Conservation (phyloP, 2,888 invertebrate genomes). For the Xestobium rufovillosum region DNA sequence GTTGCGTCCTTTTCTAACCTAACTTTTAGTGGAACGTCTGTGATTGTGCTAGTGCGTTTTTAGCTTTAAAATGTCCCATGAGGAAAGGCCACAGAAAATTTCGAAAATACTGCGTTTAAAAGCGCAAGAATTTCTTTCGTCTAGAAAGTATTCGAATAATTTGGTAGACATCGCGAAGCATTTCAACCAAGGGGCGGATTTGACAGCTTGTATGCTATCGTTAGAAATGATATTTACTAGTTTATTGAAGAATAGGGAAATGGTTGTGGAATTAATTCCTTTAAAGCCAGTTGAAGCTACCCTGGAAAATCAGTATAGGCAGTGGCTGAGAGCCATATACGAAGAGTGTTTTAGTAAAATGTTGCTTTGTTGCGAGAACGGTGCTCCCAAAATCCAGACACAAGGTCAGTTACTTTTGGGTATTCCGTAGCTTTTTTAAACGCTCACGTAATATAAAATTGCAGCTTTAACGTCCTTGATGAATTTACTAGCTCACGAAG, state of each 20-base stretch:
- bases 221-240: conserved; percentile 66
- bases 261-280: conserved; percentile 54
- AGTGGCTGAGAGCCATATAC: conserved; percentile 65
- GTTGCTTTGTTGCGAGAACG: conserved; percentile 48
- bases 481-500: conserved; percentile 66
- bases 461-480: conserved; percentile 62
- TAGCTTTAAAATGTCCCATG: conserved; percentile 30
- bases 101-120: conserved; percentile 59
- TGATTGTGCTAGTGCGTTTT: not conserved
- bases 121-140: conserved; percentile 63
- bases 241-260: conserved; percentile 57
- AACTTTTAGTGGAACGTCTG: conserved; percentile 6
- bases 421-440: not conserved
- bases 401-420: conserved; percentile 31
- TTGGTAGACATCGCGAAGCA: conserved; percentile 60
- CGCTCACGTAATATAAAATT: conserved; percentile 19
- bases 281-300: conserved; percentile 51
- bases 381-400: conserved; percentile 36
- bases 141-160: conserved; percentile 56
- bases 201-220: conserved; percentile 55
- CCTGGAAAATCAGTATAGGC: conserved; percentile 55
- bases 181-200: conserved; percentile 49
- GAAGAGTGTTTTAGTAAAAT: conserved; percentile 55
- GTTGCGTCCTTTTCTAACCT: conserved; percentile 4
- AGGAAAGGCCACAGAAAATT: conserved; percentile 45